Evolutionary conservation across 2,888 invertebrate genomes (phyloP).

Genomic region (Suillia variegata): DNA sequence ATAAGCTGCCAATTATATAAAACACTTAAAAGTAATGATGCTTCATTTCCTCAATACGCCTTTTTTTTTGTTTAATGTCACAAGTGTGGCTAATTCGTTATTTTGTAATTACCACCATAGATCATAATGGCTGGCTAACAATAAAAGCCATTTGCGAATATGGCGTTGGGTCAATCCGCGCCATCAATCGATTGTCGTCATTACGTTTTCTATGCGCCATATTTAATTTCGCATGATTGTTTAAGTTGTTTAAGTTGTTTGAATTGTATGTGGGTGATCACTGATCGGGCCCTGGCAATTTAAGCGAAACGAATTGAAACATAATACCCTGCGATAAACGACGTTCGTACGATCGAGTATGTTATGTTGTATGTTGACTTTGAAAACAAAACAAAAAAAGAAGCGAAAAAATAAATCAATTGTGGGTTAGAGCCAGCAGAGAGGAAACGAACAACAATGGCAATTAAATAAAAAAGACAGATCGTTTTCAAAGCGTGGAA

Average conservation of each 20-base stretch:
- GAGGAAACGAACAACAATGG: background rate
- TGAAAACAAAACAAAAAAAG: constrained; percentile 2
- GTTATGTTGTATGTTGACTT: constrained; percentile 7
- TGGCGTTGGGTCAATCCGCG: too few species aligned
- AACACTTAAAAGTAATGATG: too few species aligned
- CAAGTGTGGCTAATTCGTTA: too few species aligned
- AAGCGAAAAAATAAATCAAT: background rate
- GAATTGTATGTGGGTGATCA: constrained; percentile 15
- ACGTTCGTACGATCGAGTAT: background rate
- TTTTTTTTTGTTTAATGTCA: too few species aligned
- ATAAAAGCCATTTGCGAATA: too few species aligned
- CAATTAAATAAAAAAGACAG: constrained; percentile 14
- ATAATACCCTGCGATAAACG: too few species aligned
- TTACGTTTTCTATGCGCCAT: background rate
- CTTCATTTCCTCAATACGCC: too few species aligned
- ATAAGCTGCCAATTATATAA: too few species aligned
- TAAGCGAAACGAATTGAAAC: too few species aligned
- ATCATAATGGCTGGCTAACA: too few species aligned
- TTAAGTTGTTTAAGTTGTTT: background rate
- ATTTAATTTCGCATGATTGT: background rate
- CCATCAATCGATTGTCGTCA: constrained; percentile 13
- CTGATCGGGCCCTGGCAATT: too few species aligned
- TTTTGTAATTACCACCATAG: too few species aligned
- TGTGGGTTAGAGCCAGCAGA: constrained; percentile 1
- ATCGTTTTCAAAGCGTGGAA: constrained; percentile 5